These are phyloP conservation scores for Ligdia adustata DNA, from an alignment of 2,888 invertebrate species.

Conservation along the genomic window DNA sequence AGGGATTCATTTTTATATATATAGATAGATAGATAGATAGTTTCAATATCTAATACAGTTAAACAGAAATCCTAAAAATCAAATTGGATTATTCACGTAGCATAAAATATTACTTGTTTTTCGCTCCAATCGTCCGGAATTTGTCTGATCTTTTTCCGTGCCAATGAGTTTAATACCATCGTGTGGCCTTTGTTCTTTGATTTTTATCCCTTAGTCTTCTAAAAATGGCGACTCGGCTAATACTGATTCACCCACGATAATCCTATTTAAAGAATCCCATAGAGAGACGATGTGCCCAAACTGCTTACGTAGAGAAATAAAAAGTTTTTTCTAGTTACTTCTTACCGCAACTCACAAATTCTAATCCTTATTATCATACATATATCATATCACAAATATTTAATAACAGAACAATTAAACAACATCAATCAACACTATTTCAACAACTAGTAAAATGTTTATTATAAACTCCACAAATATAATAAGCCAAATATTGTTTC, in stretches of 20 bases:
- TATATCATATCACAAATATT: slow-evolving; percentile 3
- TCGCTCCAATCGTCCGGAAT: slow-evolving; percentile 19
- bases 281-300: slow-evolving; percentile 24
- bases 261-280: slow-evolving; percentile 5
- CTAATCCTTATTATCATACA: slow-evolving; percentile 1
- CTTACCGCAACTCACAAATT: slow-evolving; percentile 1
- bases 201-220: slow-evolving; percentile 26
- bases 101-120: slow-evolving; percentile 29
- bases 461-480: slow-evolving; percentile 13
- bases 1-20: too few relatives aligned
- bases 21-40: too few relatives aligned
- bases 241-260: slow-evolving; percentile 13
- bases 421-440: slow-evolving; percentile 14
- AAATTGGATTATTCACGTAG: slow-evolving; percentile 25
- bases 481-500: slow-evolving; percentile 7
- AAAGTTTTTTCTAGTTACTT: slow-evolving; percentile 1
- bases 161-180: slow-evolving; percentile 29
- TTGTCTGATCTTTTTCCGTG: slow-evolving; percentile 34
- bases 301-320: slow-evolving; percentile 2
- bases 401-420: slow-evolving; percentile 4
- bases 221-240: slow-evolving; percentile 15
- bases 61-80: slow-evolving; percentile 2
- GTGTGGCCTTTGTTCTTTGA: slow-evolving; percentile 32
- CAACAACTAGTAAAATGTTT: slow-evolving; percentile 19
- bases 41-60: not conserved